A percentile compares a stretch with the other conserved stretches of the same genome.
Evolutionary conservation across 2,113 vertebrate genomes (phyloP).

Genomic region (Pteruthius melanotis): DNA sequence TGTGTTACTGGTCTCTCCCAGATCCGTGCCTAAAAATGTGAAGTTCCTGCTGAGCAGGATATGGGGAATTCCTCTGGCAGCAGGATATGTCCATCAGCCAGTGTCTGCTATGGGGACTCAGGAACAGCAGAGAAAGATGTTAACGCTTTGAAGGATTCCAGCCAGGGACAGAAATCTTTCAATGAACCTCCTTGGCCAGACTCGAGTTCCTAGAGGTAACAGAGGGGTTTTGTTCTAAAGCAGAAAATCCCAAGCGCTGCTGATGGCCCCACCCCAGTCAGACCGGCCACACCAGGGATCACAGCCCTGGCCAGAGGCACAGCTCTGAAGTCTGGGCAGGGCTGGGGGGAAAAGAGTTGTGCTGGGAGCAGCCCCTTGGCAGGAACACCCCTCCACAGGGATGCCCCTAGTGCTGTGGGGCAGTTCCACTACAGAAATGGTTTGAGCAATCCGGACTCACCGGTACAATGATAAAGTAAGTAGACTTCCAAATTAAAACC

Average conservation of each 20-base stretch:
- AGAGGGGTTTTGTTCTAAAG: not conserved
- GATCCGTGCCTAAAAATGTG: not conserved
- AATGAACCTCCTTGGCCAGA: not conserved
- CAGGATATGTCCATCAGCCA: not conserved
- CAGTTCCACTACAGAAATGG: not conserved
- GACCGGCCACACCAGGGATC: not conserved
- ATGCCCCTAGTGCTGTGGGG: not conserved
- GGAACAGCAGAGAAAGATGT: not conserved
- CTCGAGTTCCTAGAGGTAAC: not conserved
- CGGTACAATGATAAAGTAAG: not conserved
- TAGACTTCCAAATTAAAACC: not conserved
- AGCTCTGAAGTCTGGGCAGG: not conserved
- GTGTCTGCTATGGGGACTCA: not conserved
- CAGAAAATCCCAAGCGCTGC: not conserved
- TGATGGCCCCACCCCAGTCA: not conserved
- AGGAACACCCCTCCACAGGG: not conserved
- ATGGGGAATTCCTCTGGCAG: constrained; percentile 31
- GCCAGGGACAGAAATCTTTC: not conserved
- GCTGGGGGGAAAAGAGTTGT: not conserved
- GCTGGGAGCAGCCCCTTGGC: not conserved
- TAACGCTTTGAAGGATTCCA: not conserved
- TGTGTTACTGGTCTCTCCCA: not conserved
- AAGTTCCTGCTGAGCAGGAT: constrained; percentile 30
- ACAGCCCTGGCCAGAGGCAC: not conserved
- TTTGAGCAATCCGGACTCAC: not conserved